Base-by-base conservation (phyloP, 2,888 invertebrate genomes). In the Myathropa florea region DNA sequence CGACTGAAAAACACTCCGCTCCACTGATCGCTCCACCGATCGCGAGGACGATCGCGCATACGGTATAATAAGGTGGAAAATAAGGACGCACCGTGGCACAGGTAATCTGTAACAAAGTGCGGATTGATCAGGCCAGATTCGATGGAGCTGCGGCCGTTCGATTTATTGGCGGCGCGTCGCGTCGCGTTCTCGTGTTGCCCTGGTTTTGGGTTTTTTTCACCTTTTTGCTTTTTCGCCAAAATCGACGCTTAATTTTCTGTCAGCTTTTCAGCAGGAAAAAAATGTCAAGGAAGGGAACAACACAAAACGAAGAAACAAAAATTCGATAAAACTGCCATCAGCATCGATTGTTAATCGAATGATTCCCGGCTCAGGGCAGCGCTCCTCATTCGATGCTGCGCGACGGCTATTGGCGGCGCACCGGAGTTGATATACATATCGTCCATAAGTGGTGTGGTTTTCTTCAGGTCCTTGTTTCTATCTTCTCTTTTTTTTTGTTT, bases 31-130 rank as follows among this genome's bases (percentile, higher is more conserved):
- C 78, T 82, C 70, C 78, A 75, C 77, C 70, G 83, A 83, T 83
- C 87, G 83, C 73, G 73, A 82, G 65, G 78, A 78, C 78, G 60
- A 82, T 78, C 83, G 83, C 71, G 30, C 71, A 63, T 72, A 72
- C 55, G 80, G 83, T 68, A 87, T 83, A 87, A 87, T 87, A 87
- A 87, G 87, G 83, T 87, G 87, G 87, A 87, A 87, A 87, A 83
- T 87, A 80, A 76, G 80, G 71, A 83, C 83, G 76, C 83, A 53
- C 65, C 57, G 55, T 46, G 18, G 79, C 67, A 85, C 72, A 88
- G 84, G 83, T 88, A 88, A 88, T 85, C 88, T 88, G 88, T 83
- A 88, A 83, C 88, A 88, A 85, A 88, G 88, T 85, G 79, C 75
- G 83, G 88, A 88, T 83, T 88, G 84, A 88, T 88, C 88, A 80